phyloP scores from a whole-genome alignment of 2,113 vertebrate genomes.

The Patagioenas fasciata region DNA sequence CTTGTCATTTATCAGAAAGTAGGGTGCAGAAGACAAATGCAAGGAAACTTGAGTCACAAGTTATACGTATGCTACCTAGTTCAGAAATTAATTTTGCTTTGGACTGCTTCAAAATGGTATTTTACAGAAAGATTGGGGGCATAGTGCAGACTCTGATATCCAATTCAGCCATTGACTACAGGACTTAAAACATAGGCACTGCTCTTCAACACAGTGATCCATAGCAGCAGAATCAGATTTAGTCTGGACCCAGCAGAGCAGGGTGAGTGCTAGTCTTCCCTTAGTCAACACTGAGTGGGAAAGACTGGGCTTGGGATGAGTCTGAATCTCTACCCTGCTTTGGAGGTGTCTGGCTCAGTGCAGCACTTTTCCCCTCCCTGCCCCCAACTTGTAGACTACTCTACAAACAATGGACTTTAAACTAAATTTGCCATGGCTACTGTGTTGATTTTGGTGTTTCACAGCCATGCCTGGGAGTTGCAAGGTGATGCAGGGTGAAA shows the following conservation, averaged over 20 bases:
- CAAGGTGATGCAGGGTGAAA: neutral
- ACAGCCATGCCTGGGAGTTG: neutral
- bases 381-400: neutral
- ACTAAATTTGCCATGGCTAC: neutral
- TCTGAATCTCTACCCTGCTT: neutral
- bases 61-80: neutral
- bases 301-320: neutral
- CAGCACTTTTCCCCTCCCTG: neutral
- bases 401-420: neutral
- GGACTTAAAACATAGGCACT: neutral
- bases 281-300: neutral
- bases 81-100: neutral
- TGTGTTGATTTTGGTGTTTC: neutral
- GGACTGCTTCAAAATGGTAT: neutral
- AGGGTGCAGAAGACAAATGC: neutral
- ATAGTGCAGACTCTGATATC: neutral
- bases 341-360: neutral
- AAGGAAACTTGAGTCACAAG: neutral
- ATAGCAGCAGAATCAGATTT: neutral
- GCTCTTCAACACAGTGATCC: neutral
- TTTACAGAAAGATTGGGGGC: neutral
- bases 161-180: neutral
- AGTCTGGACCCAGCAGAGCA: neutral
- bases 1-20: neutral
- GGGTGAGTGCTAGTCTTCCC: neutral